Percentiles rank a stretch among this genome's conserved stretches.
Conservation (phyloP, 2,113 vertebrate species). For the Pagrus major region DNA sequence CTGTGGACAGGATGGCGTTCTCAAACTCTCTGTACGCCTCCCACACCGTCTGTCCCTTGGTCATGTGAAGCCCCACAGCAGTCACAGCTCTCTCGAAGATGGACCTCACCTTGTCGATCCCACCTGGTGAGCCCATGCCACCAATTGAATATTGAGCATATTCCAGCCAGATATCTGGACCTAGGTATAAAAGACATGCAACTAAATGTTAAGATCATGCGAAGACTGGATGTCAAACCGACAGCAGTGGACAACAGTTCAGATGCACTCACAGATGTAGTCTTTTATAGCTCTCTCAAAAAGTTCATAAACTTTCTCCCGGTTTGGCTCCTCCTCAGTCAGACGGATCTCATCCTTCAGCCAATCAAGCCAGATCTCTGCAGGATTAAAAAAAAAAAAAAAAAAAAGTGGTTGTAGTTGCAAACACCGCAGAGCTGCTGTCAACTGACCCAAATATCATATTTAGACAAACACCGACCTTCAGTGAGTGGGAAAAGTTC, state of each 20-base stretch:
- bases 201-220: not conserved
- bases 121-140: constrained; percentile 93
- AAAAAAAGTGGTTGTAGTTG: constrained; percentile 13
- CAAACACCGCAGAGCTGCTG: not conserved
- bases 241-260: fast-evolving
- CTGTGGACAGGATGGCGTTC: constrained; percentile 91
- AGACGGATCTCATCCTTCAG: constrained; percentile 95
- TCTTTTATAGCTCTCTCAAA: constrained; percentile 94
- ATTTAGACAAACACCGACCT: constrained; percentile 83
- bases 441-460: not conserved
- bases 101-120: constrained; percentile 90
- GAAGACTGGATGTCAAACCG: not conserved
- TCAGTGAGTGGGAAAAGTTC: constrained; percentile 96
- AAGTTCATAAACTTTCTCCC: constrained; percentile 93
- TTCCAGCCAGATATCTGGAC: constrained; percentile 98
- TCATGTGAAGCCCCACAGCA: constrained; percentile 93
- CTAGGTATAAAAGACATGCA: constrained; percentile 72
- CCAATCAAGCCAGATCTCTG: constrained; percentile 99
- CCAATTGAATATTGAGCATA: constrained; percentile 97
- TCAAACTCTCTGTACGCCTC: constrained; percentile 97
- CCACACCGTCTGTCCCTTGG: constrained; percentile 93
- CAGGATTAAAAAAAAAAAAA: too few species aligned
- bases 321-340: constrained; percentile 86
- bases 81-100: constrained; percentile 94
- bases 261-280: constrained; percentile 93